Percentiles rank a stretch among this genome's conserved stretches.
Conservation (phyloP, 2,113 vertebrate species). For the Garra rufa region DNA sequence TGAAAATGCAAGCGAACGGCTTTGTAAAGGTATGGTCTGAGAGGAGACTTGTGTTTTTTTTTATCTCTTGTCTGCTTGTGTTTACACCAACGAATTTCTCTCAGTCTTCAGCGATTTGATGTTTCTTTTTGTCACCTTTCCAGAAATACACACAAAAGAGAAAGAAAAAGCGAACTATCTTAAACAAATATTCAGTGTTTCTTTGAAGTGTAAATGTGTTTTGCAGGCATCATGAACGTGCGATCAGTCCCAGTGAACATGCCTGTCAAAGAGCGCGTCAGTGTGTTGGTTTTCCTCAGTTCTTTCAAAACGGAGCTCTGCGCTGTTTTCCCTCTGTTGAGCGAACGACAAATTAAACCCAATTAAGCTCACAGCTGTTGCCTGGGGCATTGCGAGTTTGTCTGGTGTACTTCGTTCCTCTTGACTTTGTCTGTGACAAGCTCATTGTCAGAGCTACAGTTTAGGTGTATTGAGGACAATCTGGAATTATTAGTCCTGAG, state of each 20-base stretch:
- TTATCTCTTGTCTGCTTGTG: not conserved
- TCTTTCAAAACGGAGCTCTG: constrained; percentile 21
- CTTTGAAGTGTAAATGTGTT: constrained; percentile 74
- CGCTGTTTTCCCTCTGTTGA: constrained; percentile 57
- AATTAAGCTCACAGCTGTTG: constrained; percentile 63
- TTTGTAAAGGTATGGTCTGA: not conserved
- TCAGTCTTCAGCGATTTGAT: constrained; percentile 6
- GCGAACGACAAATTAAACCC: constrained; percentile 64
- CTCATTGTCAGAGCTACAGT: not conserved
- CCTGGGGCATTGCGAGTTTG: constrained; percentile 64
- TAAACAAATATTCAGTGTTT: constrained; percentile 53
- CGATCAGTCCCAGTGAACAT: constrained; percentile 59
- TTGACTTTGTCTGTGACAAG: not conserved
- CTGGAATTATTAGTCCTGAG: not conserved
- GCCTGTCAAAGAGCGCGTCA: constrained; percentile 68
- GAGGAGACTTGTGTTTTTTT: not conserved
- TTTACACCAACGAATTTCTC: constrained; percentile 28
- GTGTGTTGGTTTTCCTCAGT: constrained; percentile 8
- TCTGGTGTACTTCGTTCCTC: constrained; percentile 67
- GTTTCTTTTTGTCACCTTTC: constrained; percentile 24
- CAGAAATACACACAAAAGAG: constrained; percentile 29
- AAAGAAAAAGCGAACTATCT: constrained; percentile 23
- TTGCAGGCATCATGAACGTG: constrained; percentile 65
- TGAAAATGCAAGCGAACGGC: not conserved
- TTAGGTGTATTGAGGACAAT: not conserved